Conservation (phyloP, 2,113 vertebrate genomes). For the Albula goreensis region DNA sequence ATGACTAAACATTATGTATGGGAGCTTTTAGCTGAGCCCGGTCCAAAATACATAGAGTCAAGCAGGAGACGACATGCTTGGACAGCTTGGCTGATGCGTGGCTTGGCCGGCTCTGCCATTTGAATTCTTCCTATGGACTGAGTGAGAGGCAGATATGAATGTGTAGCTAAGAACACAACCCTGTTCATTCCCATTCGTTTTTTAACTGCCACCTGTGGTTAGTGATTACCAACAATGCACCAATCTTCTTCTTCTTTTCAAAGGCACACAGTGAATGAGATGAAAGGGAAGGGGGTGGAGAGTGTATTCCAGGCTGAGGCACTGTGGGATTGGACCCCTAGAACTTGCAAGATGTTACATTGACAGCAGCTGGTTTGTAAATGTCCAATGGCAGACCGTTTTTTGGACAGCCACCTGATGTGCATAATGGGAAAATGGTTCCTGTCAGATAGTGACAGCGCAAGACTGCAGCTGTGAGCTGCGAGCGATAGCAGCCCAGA, state of each 20-base stretch:
- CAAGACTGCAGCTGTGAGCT: background rate
- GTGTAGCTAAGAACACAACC: slow-evolving; percentile 18
- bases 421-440: background rate
- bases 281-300: background rate
- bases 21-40: slow-evolving; percentile 14
- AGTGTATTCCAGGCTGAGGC: background rate
- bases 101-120: slow-evolving; percentile 15
- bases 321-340: background rate
- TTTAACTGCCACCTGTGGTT: background rate
- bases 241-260: background rate
- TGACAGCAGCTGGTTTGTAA: too few species aligned
- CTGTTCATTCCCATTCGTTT: slow-evolving; percentile 21
- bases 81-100: slow-evolving; percentile 27
- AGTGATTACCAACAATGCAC: background rate
- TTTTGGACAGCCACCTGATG: background rate
- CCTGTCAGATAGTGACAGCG: background rate
- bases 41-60: slow-evolving; percentile 23
- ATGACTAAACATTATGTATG: slow-evolving; percentile 7
- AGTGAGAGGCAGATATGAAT: slow-evolving; percentile 24
- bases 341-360: too few species aligned
- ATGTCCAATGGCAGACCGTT: too few species aligned
- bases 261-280: background rate
- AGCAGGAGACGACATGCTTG: slow-evolving; percentile 19
- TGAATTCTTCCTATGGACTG: slow-evolving; percentile 20
- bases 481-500: background rate